Percentiles rank a stretch among this genome's conserved stretches.
Evolutionary conservation across 2,797 vertebrate genomes (phyloP).

Genomic region (Molothrus ater): DNA sequence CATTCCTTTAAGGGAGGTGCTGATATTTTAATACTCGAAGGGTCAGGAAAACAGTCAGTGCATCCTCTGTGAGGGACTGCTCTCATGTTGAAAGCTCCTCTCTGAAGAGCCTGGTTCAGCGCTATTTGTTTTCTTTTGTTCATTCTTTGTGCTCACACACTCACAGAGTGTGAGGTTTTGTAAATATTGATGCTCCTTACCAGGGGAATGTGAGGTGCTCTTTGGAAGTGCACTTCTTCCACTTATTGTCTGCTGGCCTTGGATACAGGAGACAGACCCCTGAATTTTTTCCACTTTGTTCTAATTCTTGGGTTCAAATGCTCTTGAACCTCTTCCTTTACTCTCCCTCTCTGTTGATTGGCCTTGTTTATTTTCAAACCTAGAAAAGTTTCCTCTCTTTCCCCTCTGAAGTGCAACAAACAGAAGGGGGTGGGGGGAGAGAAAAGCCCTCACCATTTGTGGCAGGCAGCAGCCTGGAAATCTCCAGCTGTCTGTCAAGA

Average conservation of each 20-base stretch:
- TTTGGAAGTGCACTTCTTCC: conserved; percentile 23
- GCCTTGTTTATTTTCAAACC: conserved; percentile 55
- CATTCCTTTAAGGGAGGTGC: background rate
- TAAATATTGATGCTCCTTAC: conserved; percentile 38
- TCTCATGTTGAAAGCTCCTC: background rate
- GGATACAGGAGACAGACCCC: background rate
- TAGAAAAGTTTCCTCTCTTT: conserved; percentile 48
- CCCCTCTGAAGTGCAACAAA: conserved; percentile 14
- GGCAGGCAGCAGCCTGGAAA: conserved; percentile 20
- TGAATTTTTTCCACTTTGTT: background rate
- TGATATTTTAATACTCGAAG: background rate
- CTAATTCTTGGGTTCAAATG: conserved; percentile 27
- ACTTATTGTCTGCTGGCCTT: conserved; percentile 20
- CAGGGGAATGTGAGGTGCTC: background rate
- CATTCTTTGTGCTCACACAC: background rate
- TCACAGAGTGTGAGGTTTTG: background rate
- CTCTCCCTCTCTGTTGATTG: background rate
- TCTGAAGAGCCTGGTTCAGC: background rate
- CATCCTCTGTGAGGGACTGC: background rate
- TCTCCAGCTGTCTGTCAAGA: conserved; percentile 48
- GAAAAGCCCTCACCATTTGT: background rate
- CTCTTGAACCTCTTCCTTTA: conserved; percentile 26
- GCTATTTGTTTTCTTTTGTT: background rate
- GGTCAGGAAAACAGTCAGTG: background rate
- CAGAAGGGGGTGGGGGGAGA: background rate